A percentile compares a stretch with the other conserved stretches of the same genome.
phyloP scores from a whole-genome alignment of 1,140 invertebrate species.

The Cydia amplana region DNA sequence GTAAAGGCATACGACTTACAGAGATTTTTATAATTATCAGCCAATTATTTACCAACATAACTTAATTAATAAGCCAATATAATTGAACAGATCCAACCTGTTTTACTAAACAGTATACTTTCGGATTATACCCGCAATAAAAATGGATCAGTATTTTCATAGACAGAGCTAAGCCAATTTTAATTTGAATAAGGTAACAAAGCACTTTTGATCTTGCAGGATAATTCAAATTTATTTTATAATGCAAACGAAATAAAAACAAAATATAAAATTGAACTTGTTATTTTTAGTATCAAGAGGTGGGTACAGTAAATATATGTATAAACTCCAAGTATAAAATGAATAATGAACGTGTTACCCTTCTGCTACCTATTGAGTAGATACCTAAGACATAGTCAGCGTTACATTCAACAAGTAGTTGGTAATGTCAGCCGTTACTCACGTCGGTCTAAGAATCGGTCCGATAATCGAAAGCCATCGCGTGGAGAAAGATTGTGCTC shows the following conservation, averaged over 20 bases:
- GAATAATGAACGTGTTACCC: background rate
- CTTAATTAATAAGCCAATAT: background rate
- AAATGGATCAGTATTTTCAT: too few relatives aligned
- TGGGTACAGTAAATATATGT: background rate
- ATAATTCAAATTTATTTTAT: too few relatives aligned
- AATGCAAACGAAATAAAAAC: too few relatives aligned
- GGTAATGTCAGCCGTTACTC: slow-evolving; percentile 20
- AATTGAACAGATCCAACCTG: background rate
- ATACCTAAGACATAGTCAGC: background rate
- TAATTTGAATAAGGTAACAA: background rate
- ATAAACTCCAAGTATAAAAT: background rate
- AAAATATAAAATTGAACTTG: background rate
- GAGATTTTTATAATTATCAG: background rate
- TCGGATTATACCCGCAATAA: background rate
- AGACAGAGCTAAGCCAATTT: slow-evolving; percentile 1
- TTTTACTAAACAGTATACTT: background rate
- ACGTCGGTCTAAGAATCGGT: slow-evolving; percentile 11
- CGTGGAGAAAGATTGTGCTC: slow-evolving; percentile 20
- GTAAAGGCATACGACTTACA: background rate
- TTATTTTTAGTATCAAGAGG: background rate
- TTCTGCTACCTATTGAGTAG: background rate
- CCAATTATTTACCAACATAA: background rate
- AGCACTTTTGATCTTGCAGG: background rate
- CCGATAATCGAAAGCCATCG: slow-evolving; percentile 17
- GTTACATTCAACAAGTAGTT: slow-evolving; percentile 28